phyloP scores from a whole-genome alignment of 2,888 invertebrate genomes.

The Drosophila mercatorum region DNA sequence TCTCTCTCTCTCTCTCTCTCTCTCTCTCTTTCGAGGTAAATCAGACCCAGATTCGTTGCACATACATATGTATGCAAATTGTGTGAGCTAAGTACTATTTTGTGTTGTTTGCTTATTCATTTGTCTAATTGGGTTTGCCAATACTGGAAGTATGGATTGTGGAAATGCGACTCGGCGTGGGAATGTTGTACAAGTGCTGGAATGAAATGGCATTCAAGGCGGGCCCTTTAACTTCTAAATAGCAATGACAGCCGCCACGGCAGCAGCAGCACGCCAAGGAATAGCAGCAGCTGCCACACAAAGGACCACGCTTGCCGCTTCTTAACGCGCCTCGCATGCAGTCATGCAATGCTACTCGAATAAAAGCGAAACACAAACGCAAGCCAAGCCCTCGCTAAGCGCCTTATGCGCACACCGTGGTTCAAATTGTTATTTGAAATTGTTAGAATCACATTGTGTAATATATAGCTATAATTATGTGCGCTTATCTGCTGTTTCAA shows the following conservation, averaged over 20 bases:
- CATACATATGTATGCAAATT: constrained; percentile 51
- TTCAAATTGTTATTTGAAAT: background rate
- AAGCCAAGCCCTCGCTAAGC: constrained; percentile 48
- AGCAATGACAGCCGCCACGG: constrained; percentile 49
- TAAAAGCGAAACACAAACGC: constrained; percentile 57
- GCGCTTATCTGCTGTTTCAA: background rate
- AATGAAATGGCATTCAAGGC: constrained; percentile 61
- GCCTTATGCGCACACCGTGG: constrained; percentile 37
- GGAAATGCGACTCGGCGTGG: constrained; percentile 21
- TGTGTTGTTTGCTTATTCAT: constrained; percentile 56
- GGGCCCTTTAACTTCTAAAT: constrained; percentile 63
- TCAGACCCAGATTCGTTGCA: constrained; percentile 5
- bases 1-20: constrained; percentile 31
- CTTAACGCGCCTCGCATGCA: constrained; percentile 68
- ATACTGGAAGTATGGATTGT: constrained; percentile 24
- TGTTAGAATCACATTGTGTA: background rate
- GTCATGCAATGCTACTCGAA: constrained; percentile 76
- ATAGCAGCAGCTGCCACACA: constrained; percentile 36
- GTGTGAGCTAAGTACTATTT: constrained; percentile 12
- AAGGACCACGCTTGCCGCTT: constrained; percentile 63
- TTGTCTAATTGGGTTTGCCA: constrained; percentile 71
- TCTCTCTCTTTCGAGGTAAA: constrained; percentile 17
- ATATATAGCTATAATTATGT: background rate
- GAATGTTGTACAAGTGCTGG: constrained; percentile 24
- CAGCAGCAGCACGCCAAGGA: constrained; percentile 15